phyloP scores from a whole-genome alignment of 2,888 invertebrate species.

The Philopedon plagiatum region DNA sequence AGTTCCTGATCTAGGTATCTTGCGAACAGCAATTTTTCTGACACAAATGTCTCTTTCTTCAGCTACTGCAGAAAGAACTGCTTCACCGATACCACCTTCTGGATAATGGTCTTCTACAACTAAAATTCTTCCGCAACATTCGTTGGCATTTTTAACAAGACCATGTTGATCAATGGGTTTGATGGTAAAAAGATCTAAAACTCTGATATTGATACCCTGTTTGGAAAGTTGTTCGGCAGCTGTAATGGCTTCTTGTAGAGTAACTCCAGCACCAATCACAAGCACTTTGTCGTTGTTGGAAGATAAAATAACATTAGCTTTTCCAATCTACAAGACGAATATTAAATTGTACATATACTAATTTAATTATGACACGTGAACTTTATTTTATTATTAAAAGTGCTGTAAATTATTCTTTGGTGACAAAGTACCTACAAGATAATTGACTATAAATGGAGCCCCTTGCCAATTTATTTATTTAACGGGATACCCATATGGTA shows the following conservation, averaged over 20 bases:
- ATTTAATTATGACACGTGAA: no score
- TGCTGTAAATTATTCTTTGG: no score
- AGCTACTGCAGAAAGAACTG: slow-evolving; percentile 85
- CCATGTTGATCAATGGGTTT: slow-evolving; percentile 90
- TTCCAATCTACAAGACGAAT: slow-evolving; percentile 72
- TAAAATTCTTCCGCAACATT: slow-evolving; percentile 83
- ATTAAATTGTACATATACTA: no score
- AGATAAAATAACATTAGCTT: slow-evolving; percentile 82
- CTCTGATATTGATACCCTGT: slow-evolving; percentile 79
- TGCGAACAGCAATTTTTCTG: slow-evolving; percentile 82
- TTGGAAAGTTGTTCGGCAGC: slow-evolving; percentile 82
- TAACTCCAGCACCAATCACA: slow-evolving; percentile 92
- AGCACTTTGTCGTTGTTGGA: slow-evolving; percentile 82
- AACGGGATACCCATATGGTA: no score
- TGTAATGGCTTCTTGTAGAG: slow-evolving; percentile 87
- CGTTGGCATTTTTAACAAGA: slow-evolving; percentile 80
- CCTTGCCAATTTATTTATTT: no score
- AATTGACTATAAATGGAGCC: no score
- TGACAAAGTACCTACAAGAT: no score
- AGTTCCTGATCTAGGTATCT: slow-evolving; percentile 92
- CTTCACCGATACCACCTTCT: slow-evolving; percentile 95
- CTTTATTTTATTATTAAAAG: no score
- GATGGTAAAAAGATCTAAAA: slow-evolving; percentile 94
- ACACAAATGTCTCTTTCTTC: slow-evolving; percentile 78
- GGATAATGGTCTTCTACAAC: slow-evolving; percentile 98